Conservation (phyloP, 2,888 invertebrate species). For the Lottia scabra region DNA sequence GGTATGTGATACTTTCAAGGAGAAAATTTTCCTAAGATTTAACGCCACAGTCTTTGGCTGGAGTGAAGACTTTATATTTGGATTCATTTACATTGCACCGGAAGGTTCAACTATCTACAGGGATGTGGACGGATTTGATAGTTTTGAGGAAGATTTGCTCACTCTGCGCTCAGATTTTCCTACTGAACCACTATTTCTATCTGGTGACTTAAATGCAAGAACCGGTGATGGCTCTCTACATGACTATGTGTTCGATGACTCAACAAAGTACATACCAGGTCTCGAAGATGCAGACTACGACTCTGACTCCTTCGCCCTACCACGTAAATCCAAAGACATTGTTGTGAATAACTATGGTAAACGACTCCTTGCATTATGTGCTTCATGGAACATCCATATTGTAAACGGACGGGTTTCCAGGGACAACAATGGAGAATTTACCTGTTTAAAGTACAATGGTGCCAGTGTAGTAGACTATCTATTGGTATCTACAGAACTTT, state of each 20-base stretch:
- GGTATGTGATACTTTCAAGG: not conserved
- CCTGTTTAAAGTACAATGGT: too few species aligned
- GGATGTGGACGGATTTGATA: not conserved
- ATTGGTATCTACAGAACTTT: too few species aligned
- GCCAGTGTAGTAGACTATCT: too few species aligned
- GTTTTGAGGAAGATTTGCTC: not conserved
- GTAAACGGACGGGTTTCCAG: not conserved
- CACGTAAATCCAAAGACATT: not conserved
- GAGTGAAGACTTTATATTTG: not conserved
- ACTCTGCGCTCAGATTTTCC: not conserved
- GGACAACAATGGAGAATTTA: too few species aligned
- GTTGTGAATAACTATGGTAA: not conserved
- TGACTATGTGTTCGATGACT: not conserved
- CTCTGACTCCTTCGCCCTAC: not conserved
- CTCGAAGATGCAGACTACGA: not conserved
- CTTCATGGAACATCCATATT: not conserved
- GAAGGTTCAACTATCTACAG: not conserved
- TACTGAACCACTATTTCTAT: not conserved
- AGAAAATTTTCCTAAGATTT: not conserved
- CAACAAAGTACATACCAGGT: not conserved
- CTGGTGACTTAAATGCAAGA: not conserved
- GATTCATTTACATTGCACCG: not conserved
- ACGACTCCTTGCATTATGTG: not conserved
- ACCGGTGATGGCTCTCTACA: not conserved
- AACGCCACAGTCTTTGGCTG: not conserved